These are phyloP conservation scores for Rallus limicola DNA, from an alignment of 2,113 vertebrate species.

Conservation along the genomic window DNA sequence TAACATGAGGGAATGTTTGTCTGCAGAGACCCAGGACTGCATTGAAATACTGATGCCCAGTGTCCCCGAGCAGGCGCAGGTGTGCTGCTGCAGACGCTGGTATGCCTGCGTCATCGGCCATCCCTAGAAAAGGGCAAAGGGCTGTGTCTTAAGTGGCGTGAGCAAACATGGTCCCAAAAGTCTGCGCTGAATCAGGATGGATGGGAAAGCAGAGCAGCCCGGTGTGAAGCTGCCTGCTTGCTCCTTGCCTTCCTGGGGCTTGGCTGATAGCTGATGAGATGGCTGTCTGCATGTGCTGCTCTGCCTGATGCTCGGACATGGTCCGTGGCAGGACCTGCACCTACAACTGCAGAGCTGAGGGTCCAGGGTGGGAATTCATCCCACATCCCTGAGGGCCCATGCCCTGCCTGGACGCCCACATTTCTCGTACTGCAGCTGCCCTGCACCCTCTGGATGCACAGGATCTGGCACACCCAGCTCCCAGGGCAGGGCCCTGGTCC, in stretches of 20 bases:
- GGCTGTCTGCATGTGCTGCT: not conserved
- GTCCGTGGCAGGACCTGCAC: rapidly evolving
- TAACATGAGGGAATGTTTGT: not conserved
- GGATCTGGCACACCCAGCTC: not conserved
- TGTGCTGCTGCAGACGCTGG: too few relatives aligned
- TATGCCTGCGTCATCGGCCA: rapidly evolving
- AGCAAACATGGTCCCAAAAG: not conserved
- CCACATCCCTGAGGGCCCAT: not conserved
- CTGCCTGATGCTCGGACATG: rapidly evolving
- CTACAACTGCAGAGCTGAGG: not conserved
- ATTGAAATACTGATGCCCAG: rapidly evolving
- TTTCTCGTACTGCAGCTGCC: rapidly evolving
- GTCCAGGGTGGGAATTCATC: not conserved
- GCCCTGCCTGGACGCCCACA: rapidly evolving
- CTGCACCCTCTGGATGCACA: not conserved
- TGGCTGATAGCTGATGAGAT: not conserved
- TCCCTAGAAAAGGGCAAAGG: not conserved
- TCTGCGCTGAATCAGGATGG: not conserved
- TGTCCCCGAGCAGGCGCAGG: not conserved
- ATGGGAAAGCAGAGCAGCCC: not conserved
- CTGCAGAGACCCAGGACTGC: not conserved
- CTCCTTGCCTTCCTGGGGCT: not conserved
- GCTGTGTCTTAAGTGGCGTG: not conserved
- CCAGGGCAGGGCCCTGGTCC: not conserved
- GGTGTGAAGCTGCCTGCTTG: not conserved